Evolutionary conservation across 2,888 invertebrate species (phyloP).

Genomic region (Abrostola tripartita): DNA sequence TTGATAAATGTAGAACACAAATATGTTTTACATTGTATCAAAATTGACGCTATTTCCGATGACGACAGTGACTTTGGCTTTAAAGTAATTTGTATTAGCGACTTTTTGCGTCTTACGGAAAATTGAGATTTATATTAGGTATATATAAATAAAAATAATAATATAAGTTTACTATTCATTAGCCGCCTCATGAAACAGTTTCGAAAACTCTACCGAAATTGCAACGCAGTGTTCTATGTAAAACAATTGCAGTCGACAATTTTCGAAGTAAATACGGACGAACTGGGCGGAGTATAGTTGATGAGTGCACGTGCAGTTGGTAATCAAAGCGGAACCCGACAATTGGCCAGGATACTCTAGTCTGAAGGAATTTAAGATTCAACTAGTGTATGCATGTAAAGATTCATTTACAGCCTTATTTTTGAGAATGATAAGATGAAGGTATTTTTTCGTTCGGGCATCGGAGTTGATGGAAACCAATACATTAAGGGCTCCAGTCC

Average conservation of each 20-base stretch:
- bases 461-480: too few relatives aligned
- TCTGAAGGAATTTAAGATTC: slow-evolving; percentile 10
- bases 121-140: too few relatives aligned
- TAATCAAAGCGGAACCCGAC: slow-evolving; percentile 38
- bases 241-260: slow-evolving; percentile 6
- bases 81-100: too few relatives aligned
- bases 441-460: too few relatives aligned
- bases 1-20: neutral
- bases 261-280: slow-evolving; percentile 13
- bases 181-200: neutral
- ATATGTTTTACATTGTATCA: too few relatives aligned
- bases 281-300: slow-evolving; percentile 4
- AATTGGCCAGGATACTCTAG: slow-evolving; percentile 29
- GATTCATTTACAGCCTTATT: neutral
- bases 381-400: neutral
- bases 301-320: slow-evolving; percentile 32
- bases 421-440: too few relatives aligned
- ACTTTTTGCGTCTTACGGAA: too few relatives aligned
- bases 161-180: too few relatives aligned
- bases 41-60: too few relatives aligned
- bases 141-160: too few relatives aligned
- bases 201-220: neutral
- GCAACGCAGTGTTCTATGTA: neutral
- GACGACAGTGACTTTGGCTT: too few relatives aligned
- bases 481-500: too few relatives aligned